Evolutionary conservation across 2,888 invertebrate genomes (phyloP), one percentile per base, ranked within the genome.

Genomic region (Polia nebulosa): DNA sequence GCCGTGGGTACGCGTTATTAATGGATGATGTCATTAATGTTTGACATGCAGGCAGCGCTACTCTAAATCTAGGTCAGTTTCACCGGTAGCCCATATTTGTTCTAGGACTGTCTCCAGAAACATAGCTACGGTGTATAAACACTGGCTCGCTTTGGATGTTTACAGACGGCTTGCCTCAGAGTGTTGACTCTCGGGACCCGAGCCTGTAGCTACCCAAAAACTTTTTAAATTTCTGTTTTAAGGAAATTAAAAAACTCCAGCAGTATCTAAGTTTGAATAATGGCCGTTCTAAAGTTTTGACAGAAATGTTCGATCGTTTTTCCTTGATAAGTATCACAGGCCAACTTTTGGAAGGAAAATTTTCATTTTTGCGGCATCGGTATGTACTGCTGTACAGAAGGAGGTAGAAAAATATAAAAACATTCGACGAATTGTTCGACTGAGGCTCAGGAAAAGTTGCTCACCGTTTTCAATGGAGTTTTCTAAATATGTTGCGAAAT

Each of bases 211-310:
- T 25, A 49, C 25, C 13, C 29, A 11, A 56, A 67, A 56, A 25
- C 49, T 51, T 56, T 51, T 17, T 3, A 29, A 73, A 44, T 36
- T 17, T 22, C 34, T 71, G 41, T 56, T 76, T 69, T 69, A 51
- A 53, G 69, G 29, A 76, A 56, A 76, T 71, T 68, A 76, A 68
- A 67, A 69, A 71, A 56, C 76, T 71, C 49, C 36, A 44, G 17
- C 49, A 44, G 44, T 32, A n/a, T n/a, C n/a, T n/a, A 44, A 44
- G 29, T 36, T 56, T 68, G 69, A 75, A 68, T 76, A 69, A 71
- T 39, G 69, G 36, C 9, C 25, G 25, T 25, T 68, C 11, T 36
- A 15, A 76, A 66, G 47, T 74, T 66, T 64, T 34, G 39, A 55
- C 39, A 36, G 20, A 22, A 22, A 32, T n/a, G 49, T 29, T 55